Evolutionary conservation across 2,888 invertebrate genomes (phyloP), one percentile per base, ranked within the genome.

Genomic region (Pollenia angustigena): DNA sequence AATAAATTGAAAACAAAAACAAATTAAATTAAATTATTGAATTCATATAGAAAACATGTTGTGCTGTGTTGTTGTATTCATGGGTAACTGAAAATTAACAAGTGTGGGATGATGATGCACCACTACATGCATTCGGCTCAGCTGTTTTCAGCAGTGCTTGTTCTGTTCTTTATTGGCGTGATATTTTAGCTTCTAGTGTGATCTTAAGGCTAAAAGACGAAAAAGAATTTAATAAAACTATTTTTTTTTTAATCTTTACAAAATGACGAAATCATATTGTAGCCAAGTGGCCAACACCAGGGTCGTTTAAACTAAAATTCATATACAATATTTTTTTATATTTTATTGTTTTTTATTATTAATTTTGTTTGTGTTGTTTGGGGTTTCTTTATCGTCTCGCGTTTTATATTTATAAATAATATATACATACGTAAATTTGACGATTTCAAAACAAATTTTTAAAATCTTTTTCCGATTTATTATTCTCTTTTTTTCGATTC

Each of bases 51-150:
- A 74, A 85, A 66, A 9, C 85, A 87, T 87, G 87, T 85, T 86
- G 1, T 87, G 85, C 78, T 88, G 85, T 87, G 62, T 87, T 32
- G 54, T 86, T 76, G 72, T 88, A 48, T 71, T 86, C 52, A 81
- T 87, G 84, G 88, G 87, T 87, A 87, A 85, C 62, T 50, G 44
- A 64, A 72, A 44, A 32, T 32, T 10, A 54, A 56, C 18, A 66
- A 60, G 54, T 54, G 80, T 72, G 72, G 62, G 72, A 54, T 16
- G 54, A 9, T 40, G 54, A 16, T 32, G 44, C 11, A 12, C 23
- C 7, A 16, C 52, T 9, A 10, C 50, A 18, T 40, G 42, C 40
- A 69, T 23, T 69, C 58, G 18, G n/a, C 14, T 60, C 11, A 48
- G 9, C 16, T 69, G 50, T 79, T 50, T 32, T 16, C 44, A 74